phyloP scores from a whole-genome alignment of 2,797 vertebrate genomes.

The Cercopithecus petaurista region DNA sequence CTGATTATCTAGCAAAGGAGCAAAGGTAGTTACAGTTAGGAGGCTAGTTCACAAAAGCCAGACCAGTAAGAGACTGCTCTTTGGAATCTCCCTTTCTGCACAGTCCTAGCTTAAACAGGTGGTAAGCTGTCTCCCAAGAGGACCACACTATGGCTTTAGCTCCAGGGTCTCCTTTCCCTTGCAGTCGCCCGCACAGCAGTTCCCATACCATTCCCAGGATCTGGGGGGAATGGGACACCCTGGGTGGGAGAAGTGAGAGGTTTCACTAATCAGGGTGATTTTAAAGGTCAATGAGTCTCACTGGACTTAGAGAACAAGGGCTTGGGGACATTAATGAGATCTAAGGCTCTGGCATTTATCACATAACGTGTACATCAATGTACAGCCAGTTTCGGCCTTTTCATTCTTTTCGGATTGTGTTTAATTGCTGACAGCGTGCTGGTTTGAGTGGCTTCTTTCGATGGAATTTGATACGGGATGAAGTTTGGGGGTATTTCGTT shows the following conservation, averaged over 20 bases:
- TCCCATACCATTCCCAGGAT: not conserved
- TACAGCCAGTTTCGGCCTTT: not conserved
- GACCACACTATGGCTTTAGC: not conserved
- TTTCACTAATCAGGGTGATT: not conserved
- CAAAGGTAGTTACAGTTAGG: not conserved
- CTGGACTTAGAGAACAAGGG: conserved; percentile 25
- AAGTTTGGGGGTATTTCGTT: conserved; percentile 51
- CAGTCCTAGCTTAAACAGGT: not conserved
- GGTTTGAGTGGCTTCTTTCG: conserved; percentile 15
- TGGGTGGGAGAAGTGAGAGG: not conserved
- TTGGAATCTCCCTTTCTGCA: not conserved
- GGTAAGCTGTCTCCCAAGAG: not conserved
- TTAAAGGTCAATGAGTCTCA: conserved; percentile 60
- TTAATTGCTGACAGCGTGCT: conserved; percentile 50
- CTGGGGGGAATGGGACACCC: not conserved
- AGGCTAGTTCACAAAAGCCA: conserved; percentile 5
- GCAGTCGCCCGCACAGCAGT: not conserved
- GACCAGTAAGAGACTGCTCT: not conserved
- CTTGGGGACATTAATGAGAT: conserved; percentile 37
- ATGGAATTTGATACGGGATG: not conserved
- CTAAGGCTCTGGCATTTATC: conserved; percentile 30
- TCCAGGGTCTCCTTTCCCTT: not conserved
- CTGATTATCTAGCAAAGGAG: not conserved
- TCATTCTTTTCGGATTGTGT: not conserved
- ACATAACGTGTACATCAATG: not conserved